phyloP scores from a whole-genome alignment of 1,140 invertebrate genomes.

The Platorchestia sp. region DNA sequence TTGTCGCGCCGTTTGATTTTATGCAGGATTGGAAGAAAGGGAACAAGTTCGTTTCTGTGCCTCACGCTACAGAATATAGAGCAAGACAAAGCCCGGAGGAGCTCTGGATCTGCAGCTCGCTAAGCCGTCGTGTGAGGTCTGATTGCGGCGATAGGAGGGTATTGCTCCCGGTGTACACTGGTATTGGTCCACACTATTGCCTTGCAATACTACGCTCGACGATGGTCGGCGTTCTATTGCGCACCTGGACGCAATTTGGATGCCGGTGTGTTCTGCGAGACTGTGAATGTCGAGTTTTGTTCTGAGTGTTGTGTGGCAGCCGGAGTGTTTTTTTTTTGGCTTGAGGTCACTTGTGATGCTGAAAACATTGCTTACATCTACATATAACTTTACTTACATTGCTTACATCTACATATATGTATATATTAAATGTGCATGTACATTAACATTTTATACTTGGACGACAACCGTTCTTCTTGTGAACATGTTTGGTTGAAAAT shows the following conservation, averaged over 20 bases:
- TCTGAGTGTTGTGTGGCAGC: background rate
- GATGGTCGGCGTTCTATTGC: background rate
- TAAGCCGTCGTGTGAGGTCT: background rate
- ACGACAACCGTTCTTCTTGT: too few relatives aligned
- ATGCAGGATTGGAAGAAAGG: background rate
- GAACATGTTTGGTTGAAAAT: too few relatives aligned
- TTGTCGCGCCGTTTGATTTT: background rate
- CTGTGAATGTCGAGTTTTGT: background rate
- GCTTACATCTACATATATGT: too few relatives aligned
- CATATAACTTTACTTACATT: too few relatives aligned
- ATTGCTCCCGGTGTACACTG: background rate
- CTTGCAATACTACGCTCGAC: background rate
- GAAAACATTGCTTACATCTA: background rate
- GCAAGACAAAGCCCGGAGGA: background rate
- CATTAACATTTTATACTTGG: too few relatives aligned
- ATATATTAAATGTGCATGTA: too few relatives aligned
- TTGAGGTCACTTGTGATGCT: background rate
- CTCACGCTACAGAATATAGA: background rate
- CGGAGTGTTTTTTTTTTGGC: background rate
- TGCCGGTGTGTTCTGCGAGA: background rate
- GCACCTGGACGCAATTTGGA: background rate
- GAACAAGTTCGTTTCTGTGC: background rate
- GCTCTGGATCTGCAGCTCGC: background rate
- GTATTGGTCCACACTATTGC: background rate
- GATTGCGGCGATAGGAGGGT: background rate